A percentile compares a stretch with the other conserved stretches of the same genome.
Conservation (phyloP, 1,140 invertebrate species). For the Cheumatopsyche charites region DNA sequence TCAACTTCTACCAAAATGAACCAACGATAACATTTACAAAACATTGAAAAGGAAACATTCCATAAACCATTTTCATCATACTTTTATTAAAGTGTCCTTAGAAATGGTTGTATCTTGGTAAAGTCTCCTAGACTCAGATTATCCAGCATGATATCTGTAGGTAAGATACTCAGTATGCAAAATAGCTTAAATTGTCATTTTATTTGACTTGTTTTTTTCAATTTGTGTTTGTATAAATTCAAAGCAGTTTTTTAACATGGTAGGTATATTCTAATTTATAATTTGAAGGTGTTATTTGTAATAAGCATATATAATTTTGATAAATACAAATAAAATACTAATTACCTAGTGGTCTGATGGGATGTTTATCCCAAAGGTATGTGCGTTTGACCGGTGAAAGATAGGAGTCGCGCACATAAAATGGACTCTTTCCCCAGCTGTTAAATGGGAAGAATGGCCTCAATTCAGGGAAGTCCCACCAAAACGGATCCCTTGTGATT, state of each 20-base stretch:
- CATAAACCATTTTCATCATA: constrained; percentile 28
- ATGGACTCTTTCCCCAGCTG: constrained; percentile 71
- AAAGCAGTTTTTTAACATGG: too few relatives aligned
- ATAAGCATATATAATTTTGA: too few relatives aligned
- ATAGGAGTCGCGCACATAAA: constrained; percentile 83
- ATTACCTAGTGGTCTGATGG: constrained; percentile 81
- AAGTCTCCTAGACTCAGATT: constrained; percentile 58
- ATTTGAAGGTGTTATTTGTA: not conserved
- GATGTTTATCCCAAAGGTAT: constrained; percentile 87
- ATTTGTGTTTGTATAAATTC: too few relatives aligned
- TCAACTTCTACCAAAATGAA: too few relatives aligned
- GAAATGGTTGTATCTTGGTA: constrained; percentile 60
- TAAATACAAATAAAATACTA: not conserved
- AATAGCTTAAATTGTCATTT: too few relatives aligned
- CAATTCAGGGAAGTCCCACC: constrained; percentile 80
- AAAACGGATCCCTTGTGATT: constrained; percentile 83
- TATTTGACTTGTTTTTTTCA: too few relatives aligned
- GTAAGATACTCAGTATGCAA: constrained; percentile 1
- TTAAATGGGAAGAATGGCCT: constrained; percentile 71
- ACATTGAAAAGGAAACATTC: not conserved
- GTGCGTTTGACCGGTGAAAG: constrained; percentile 86
- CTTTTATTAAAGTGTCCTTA: constrained; percentile 58
- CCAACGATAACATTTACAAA: too few relatives aligned
- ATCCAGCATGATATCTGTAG: constrained; percentile 52
- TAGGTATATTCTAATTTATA: too few relatives aligned